Percentiles rank a stretch among this genome's conserved stretches.
Conservation (phyloP, 2,888 invertebrate genomes). For the Caenorhabditis afra region DNA sequence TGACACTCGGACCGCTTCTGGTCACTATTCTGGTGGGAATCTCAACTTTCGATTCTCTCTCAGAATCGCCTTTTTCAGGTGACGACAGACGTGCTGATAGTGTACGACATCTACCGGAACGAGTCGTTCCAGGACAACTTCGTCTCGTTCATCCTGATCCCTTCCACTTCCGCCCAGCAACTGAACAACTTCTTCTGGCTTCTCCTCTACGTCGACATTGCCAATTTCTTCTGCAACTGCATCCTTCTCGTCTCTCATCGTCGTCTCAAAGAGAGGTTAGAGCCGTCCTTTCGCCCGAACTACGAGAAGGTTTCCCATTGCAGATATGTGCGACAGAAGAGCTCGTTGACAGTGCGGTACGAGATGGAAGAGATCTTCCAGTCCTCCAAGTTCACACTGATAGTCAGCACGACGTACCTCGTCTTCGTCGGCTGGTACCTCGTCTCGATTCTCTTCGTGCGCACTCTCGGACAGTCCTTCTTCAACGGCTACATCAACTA, state of each 20-base stretch:
- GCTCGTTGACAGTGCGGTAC: constrained; percentile 31
- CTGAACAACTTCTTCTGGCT: constrained; percentile 33
- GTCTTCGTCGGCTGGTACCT: constrained; percentile 46
- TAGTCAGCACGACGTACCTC: constrained; percentile 40
- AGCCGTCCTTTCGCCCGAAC: background rate
- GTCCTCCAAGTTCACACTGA: constrained; percentile 41
- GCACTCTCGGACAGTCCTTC: constrained; percentile 28
- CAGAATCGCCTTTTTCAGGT: too few relatives aligned
- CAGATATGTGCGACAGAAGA: constrained; percentile 21
- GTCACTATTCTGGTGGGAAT: constrained; percentile 14
- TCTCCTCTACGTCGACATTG: constrained; percentile 30
- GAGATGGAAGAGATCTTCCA: constrained; percentile 39
- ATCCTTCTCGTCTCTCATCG: constrained; percentile 14
- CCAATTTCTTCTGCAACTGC: constrained; percentile 23
- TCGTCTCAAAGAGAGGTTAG: constrained; percentile 18
- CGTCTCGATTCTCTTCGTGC: constrained; percentile 14
- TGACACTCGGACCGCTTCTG: constrained; percentile 22
- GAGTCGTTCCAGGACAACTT: constrained; percentile 33
- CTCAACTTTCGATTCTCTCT: too few relatives aligned
- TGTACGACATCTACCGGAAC: constrained; percentile 17
- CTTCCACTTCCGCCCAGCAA: constrained; percentile 14
- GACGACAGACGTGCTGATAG: background rate
- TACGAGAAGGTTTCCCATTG: background rate
- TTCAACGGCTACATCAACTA: constrained; percentile 41
- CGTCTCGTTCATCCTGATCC: constrained; percentile 39